phyloP scores from a whole-genome alignment of 2,113 vertebrate species.

The Oreochromis niloticus region DNA sequence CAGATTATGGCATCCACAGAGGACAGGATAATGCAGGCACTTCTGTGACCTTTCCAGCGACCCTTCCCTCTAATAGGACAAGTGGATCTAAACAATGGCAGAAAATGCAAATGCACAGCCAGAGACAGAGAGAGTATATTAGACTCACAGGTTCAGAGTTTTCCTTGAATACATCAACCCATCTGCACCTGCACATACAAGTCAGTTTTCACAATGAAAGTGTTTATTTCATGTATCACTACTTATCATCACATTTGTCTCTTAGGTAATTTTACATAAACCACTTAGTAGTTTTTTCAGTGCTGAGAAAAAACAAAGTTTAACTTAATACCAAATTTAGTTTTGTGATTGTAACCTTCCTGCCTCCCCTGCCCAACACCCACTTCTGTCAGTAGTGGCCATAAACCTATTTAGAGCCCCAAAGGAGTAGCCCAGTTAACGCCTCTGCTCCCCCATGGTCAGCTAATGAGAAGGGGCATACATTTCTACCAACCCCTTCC shows the following conservation, averaged over 20 bases:
- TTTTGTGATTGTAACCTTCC: slow-evolving; percentile 3
- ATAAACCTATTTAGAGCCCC: slow-evolving; percentile 44
- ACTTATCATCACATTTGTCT: neutral
- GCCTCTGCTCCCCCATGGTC: slow-evolving; percentile 45
- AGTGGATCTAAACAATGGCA: neutral
- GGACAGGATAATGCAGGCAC: neutral
- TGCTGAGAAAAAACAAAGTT: slow-evolving; percentile 21
- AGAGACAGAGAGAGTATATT: neutral
- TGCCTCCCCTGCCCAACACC: neutral
- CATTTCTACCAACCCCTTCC: slow-evolving; percentile 12
- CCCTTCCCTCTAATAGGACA: neutral
- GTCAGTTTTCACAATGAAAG: neutral
- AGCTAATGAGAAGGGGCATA: slow-evolving; percentile 65
- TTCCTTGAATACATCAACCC: neutral
- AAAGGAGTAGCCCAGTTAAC: slow-evolving; percentile 50
- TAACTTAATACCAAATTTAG: slow-evolving; percentile 10
- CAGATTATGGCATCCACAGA: neutral
- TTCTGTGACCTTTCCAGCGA: neutral
- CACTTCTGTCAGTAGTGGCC: slow-evolving; percentile 10
- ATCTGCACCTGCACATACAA: neutral
- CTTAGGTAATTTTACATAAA: neutral
- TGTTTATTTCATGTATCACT: neutral
- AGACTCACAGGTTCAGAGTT: neutral
- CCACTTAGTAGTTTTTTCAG: neutral
- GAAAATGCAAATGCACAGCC: neutral